These are phyloP conservation scores for Thamnophis sirtalis DNA, from an alignment of 2,113 vertebrate species.

Conservation along the genomic window DNA sequence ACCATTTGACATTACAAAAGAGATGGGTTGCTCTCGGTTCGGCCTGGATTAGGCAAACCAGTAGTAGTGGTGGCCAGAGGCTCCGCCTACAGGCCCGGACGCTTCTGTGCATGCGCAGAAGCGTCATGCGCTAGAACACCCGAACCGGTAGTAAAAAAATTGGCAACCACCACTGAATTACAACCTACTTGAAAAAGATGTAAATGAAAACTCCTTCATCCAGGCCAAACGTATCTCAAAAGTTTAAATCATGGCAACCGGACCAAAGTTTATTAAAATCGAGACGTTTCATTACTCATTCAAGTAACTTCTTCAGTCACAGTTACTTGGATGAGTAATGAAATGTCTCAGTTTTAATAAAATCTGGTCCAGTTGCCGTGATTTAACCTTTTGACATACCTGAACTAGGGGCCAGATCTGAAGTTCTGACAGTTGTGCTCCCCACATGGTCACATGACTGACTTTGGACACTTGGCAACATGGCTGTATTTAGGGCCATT, in stretches of 20 bases:
- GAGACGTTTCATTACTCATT: background rate
- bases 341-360: background rate
- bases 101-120: too few relatives aligned
- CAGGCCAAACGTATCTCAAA: background rate
- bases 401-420: background rate
- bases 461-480: background rate
- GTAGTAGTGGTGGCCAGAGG: too few relatives aligned
- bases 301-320: background rate
- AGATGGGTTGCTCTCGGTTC: too few relatives aligned
- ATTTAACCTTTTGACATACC: background rate
- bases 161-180: too few relatives aligned
- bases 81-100: too few relatives aligned
- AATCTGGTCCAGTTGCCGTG: background rate
- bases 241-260: background rate
- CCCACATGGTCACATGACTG: background rate
- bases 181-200: background rate
- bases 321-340: background rate
- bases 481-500: background rate
- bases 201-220: background rate
- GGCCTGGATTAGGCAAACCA: too few relatives aligned
- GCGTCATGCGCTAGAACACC: too few relatives aligned
- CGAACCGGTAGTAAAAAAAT: too few relatives aligned
- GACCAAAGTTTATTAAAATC: background rate
- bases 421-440: background rate
- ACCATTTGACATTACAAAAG: background rate